Conservation (phyloP, 2,113 vertebrate genomes). For the Diglossa brunneiventris region DNA sequence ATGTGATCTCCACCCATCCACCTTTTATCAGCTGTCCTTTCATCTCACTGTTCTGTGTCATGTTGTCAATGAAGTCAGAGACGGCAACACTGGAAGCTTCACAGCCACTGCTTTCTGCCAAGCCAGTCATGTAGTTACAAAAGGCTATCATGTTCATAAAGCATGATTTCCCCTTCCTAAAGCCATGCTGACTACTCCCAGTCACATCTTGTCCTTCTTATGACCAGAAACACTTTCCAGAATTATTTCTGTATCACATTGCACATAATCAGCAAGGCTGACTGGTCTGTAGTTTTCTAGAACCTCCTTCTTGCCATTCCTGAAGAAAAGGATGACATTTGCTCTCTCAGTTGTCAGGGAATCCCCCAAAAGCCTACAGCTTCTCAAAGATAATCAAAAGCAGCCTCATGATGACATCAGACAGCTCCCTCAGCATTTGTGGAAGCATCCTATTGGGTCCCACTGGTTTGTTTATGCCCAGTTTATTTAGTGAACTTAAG, state of each 20-base stretch:
- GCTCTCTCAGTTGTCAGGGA: background rate
- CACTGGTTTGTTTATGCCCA: background rate
- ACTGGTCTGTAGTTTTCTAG: background rate
- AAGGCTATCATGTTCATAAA: accelerated
- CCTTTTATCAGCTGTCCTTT: background rate
- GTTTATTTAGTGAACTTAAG: background rate
- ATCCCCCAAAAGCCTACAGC: background rate
- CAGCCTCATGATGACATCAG: background rate
- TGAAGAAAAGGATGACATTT: background rate
- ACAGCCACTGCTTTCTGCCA: background rate
- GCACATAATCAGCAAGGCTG: background rate
- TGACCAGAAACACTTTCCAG: background rate
- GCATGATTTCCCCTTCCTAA: background rate
- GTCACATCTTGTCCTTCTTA: background rate
- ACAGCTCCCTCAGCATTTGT: background rate
- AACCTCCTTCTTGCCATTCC: background rate
- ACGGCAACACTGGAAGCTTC: background rate
- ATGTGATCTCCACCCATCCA: background rate
- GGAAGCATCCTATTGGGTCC: background rate
- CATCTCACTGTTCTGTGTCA: background rate
- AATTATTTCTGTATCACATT: background rate
- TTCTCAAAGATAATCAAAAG: background rate
- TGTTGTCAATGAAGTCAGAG: background rate
- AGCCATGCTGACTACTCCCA: background rate
- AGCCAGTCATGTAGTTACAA: background rate